Evolutionary conservation across 2,113 vertebrate genomes (phyloP).

Genomic region (Illadopsis cleaveri): DNA sequence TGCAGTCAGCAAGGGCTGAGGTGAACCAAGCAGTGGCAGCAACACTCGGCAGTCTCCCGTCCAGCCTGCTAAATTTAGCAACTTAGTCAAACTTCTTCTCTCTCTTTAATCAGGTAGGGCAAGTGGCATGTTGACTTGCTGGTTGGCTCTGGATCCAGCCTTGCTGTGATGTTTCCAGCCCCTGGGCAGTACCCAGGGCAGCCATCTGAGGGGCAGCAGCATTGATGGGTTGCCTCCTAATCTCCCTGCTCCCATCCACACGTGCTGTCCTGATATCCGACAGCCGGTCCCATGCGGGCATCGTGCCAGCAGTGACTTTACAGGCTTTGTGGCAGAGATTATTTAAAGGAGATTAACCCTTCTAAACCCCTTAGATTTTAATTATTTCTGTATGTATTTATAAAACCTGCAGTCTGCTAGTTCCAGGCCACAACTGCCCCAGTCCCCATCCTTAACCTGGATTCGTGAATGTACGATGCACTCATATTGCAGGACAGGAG

Average conservation of each 20-base stretch:
- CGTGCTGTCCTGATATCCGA: slow-evolving; percentile 70
- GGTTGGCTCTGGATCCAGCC: not conserved
- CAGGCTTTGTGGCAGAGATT: slow-evolving; percentile 86
- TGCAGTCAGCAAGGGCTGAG: not conserved
- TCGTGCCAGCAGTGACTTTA: slow-evolving; percentile 79
- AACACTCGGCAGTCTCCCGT: not conserved
- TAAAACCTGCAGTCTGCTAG: slow-evolving; percentile 81
- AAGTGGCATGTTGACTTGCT: not conserved
- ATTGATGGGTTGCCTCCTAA: slow-evolving; percentile 11
- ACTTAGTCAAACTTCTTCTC: not conserved
- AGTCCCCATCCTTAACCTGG: slow-evolving; percentile 72
- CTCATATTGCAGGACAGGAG: not conserved
- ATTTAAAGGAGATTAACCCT: slow-evolving; percentile 87
- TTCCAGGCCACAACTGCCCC: slow-evolving; percentile 74
- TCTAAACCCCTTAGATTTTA: slow-evolving; percentile 94
- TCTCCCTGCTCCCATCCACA: slow-evolving; percentile 37
- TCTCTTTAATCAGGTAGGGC: not conserved
- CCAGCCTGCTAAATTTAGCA: not conserved
- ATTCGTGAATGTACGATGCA: not conserved
- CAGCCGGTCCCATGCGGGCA: slow-evolving; percentile 74
- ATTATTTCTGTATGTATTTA: slow-evolving; percentile 93
- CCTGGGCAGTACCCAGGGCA: not conserved
- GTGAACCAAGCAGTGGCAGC: not conserved
- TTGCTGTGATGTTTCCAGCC: not conserved
- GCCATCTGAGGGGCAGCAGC: not conserved